Conservation (phyloP, 2,888 invertebrate genomes). For the Eristalinus sepulchralis region DNA sequence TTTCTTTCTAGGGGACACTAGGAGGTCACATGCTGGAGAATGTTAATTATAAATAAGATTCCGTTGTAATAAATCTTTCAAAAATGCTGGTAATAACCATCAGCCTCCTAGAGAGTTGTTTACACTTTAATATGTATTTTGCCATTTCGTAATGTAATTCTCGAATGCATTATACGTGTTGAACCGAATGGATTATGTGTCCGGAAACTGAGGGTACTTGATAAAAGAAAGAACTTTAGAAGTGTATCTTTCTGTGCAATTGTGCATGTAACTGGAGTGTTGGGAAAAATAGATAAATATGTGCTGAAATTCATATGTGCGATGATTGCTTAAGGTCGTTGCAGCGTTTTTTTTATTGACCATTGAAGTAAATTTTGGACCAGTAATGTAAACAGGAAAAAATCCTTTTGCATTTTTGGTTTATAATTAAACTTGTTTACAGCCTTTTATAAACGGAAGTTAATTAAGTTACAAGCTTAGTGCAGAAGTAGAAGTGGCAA, state of each 20-base stretch:
- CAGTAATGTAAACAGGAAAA: too few species aligned
- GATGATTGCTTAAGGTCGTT: too few species aligned
- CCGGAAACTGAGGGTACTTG: neutral
- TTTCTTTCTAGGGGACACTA: constrained; percentile 55
- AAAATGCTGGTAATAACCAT: constrained; percentile 66
- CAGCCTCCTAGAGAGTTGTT: constrained; percentile 65
- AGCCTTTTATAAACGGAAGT: too few species aligned
- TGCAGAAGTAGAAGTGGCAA: too few species aligned
- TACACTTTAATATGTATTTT: constrained; percentile 38
- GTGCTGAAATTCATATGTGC: constrained; percentile 29
- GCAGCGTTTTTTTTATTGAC: too few species aligned
- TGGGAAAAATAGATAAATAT: constrained; percentile 30
- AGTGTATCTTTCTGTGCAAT: neutral
- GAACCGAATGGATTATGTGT: neutral
- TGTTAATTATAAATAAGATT: constrained; percentile 62
- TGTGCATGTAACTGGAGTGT: neutral
- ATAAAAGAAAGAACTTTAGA: neutral
- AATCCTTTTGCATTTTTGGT: too few species aligned
- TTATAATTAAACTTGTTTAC: too few species aligned
- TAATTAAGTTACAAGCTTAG: too few species aligned
- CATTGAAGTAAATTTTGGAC: too few species aligned
- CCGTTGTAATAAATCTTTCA: constrained; percentile 59
- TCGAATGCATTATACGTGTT: constrained; percentile 37
- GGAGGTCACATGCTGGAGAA: constrained; percentile 66
- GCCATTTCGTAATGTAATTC: constrained; percentile 17